Conservation (phyloP, 2,113 vertebrate genomes). For the Podocnemis expansa region DNA sequence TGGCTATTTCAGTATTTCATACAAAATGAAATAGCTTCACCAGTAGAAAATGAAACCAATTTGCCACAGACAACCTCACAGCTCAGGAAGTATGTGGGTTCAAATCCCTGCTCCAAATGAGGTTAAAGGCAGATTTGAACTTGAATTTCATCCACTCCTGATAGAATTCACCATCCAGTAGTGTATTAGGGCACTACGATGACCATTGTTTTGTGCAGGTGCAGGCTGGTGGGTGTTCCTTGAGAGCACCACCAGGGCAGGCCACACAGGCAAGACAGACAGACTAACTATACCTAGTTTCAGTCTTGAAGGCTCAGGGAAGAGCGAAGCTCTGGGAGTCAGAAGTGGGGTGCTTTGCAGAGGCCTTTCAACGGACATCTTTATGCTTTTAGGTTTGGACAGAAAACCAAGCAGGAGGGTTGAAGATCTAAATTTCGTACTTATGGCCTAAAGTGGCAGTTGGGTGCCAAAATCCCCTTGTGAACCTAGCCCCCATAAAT, state of each 20-base stretch:
- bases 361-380: neutral
- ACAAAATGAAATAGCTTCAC: neutral
- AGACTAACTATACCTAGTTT: neutral
- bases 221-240: neutral
- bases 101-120: neutral
- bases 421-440: neutral
- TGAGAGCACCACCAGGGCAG: neutral
- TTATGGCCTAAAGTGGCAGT: neutral
- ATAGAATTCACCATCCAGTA: neutral
- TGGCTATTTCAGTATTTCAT: neutral
- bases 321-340: neutral
- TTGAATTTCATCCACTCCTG: neutral
- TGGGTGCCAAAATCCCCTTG: neutral
- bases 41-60: neutral
- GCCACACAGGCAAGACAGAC: neutral
- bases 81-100: neutral
- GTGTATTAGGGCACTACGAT: neutral
- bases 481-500: neutral
- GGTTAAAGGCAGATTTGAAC: neutral
- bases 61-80: neutral
- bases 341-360: neutral
- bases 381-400: neutral
- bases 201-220: neutral
- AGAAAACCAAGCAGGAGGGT: neutral
- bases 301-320: neutral